Evolutionary conservation across 2,113 vertebrate species (phyloP).

Genomic region (Ictidomys tridecemlineatus): DNA sequence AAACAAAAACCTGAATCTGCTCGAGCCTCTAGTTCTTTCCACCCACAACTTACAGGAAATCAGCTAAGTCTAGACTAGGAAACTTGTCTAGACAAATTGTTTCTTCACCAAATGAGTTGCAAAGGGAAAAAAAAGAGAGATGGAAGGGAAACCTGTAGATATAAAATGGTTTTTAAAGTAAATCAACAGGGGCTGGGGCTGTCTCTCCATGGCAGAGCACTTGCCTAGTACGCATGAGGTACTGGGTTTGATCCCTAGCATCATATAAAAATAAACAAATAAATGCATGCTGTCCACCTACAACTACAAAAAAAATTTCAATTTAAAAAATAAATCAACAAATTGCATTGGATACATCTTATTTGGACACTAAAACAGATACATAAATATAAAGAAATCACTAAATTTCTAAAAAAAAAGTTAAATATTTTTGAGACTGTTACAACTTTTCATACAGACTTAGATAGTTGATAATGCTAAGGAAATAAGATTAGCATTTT

Average conservation of each 20-base stretch:
- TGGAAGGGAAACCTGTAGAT: neutral
- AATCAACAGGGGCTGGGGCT: no score
- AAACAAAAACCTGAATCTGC: neutral
- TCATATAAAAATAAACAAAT: no score
- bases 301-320: no score
- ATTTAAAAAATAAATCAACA: neutral
- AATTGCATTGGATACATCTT: neutral
- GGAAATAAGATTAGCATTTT: neutral
- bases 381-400: no score
- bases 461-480: conserved; percentile 43
- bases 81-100: neutral
- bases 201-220: no score
- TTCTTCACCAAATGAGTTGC: neutral
- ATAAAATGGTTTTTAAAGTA: neutral
- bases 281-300: no score
- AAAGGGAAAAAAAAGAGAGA: neutral
- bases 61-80: neutral
- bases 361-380: neutral
- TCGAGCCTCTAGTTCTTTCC: neutral
- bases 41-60: neutral
- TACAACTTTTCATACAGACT: neutral
- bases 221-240: no score
- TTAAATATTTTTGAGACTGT: neutral
- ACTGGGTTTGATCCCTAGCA: no score
- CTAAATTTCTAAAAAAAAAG: neutral